Base-by-base conservation (phyloP, 1,140 invertebrate genomes). In the Hestina assimilis region DNA sequence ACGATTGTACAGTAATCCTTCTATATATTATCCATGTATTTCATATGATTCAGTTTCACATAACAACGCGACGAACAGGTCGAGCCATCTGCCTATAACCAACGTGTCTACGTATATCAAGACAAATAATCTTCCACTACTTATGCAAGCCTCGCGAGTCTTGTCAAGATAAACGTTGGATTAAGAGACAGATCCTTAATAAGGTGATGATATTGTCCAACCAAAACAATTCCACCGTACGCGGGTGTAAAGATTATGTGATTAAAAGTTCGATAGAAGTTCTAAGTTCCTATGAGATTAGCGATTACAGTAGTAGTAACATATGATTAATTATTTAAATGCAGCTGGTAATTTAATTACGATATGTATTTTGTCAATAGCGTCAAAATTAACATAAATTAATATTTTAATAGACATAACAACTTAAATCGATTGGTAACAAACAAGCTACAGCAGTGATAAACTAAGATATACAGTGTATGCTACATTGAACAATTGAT, bases 31-130 rank as follows among this genome's bases (percentile, higher is more conserved):
- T 41, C 60, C 63, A 52, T 73, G 64, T 70, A 73, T 69, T 75
- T 79, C 65, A 71, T 68, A 63, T 66, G 68, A 68, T 75, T 75
- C 66, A 61, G 61, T 70, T 68, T 48, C 43, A 17, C 6, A 29
- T 47, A 57, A 53, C 41, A 48, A 57, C 48, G 38, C 45, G 20
- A 45, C 41, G 40, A 51, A 61, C 60, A 66, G 61, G 57, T 60
- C 21, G 48, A 33, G 55, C 66, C 76, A 79, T 77, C 76, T 79
- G 74, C 70, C 58, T 52, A 35, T 57, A 57, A 48, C 45, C 54
- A 38, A 48, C 52, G 40, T 40, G 33, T 42, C 35, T 31, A 29
- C 55, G 19, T 33, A 41, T 57, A 68, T 64, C 61, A 61, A 54
- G 46, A 23, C 46, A 54, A n/a, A 64, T 62, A 60, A 66, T 63